Evolutionary conservation across 37 sponge, comb jelly and placozoan genomes (phyloP).

Genomic region (Halichondria panicea): DNA sequence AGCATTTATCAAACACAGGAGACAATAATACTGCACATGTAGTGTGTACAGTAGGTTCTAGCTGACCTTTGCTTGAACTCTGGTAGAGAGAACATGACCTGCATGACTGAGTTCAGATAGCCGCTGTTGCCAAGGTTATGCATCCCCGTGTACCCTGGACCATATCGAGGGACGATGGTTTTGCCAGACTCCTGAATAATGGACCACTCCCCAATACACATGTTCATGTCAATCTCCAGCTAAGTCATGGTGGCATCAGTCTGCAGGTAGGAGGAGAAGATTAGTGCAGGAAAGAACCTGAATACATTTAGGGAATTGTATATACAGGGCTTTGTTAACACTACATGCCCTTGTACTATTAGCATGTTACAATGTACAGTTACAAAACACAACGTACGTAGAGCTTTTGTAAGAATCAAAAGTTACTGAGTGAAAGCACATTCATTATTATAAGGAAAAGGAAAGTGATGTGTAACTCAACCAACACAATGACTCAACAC

Average conservation of each 20-base stretch:
- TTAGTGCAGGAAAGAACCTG: too few relatives aligned
- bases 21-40: not conserved
- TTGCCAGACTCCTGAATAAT: slow-evolving; percentile 83
- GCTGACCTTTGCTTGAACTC: slow-evolving; percentile 65
- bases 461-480: too few relatives aligned
- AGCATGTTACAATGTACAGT: too few relatives aligned
- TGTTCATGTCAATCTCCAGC: slow-evolving; percentile 92
- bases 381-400: too few relatives aligned
- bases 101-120: slow-evolving; percentile 89
- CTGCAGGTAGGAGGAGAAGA: slow-evolving; percentile 17
- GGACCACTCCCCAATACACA: slow-evolving; percentile 82
- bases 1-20: not conserved
- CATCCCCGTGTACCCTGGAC: slow-evolving; percentile 87
- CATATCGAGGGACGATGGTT: slow-evolving; percentile 70
- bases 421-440: too few relatives aligned
- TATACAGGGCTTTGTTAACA: too few relatives aligned
- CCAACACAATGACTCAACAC: too few relatives aligned
- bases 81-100: slow-evolving; percentile 76
- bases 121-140: slow-evolving; percentile 91
- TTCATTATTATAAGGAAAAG: too few relatives aligned
- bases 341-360: too few relatives aligned
- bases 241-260: slow-evolving; percentile 93
- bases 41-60: too few relatives aligned
- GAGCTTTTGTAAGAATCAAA: too few relatives aligned
- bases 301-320: not conserved